Percentiles rank a stretch among this genome's conserved stretches.
These are phyloP conservation scores for Augochlorella aurata DNA, from an alignment of 2,888 invertebrate species.

Conservation along the genomic window DNA sequence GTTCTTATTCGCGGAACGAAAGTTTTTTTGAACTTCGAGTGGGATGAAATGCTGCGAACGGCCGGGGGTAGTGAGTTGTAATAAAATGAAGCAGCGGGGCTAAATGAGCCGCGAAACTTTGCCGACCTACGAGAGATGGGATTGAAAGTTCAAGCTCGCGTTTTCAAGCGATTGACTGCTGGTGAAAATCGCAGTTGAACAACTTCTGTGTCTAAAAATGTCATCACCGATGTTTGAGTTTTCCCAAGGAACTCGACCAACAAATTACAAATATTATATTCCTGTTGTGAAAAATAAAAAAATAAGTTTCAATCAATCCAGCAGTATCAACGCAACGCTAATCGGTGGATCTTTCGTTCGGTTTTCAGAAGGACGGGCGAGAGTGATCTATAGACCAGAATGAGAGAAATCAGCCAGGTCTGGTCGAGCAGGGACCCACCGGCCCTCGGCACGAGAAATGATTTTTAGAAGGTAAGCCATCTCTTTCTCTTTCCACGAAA, in stretches of 20 bases:
- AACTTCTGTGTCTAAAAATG: too few species aligned
- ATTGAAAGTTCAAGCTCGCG: slow-evolving; percentile 1
- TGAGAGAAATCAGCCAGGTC: slow-evolving; percentile 73
- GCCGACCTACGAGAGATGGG: not conserved
- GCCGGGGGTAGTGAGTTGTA: not conserved
- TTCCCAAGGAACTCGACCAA: too few species aligned
- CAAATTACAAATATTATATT: too few species aligned
- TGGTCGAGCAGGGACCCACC: slow-evolving; percentile 75
- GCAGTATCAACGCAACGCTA: not conserved
- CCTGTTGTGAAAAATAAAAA: too few species aligned
- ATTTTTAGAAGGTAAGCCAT: slow-evolving; percentile 79
- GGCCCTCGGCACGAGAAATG: slow-evolving; percentile 79
- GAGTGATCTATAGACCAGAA: slow-evolving; percentile 65
- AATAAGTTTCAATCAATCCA: too few species aligned
- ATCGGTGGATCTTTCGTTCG: slow-evolving; percentile 28
- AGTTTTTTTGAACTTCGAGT: not conserved
- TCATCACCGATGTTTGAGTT: too few species aligned
- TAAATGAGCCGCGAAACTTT: slow-evolving; percentile 2
- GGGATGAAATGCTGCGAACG: not conserved
- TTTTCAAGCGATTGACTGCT: not conserved
- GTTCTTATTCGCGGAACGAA: not conserved
- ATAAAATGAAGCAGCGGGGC: not conserved
- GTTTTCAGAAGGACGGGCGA: slow-evolving; percentile 65
- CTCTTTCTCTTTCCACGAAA: not conserved
- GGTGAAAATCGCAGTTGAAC: too few species aligned